Evolutionary conservation across 2,888 invertebrate species (phyloP).

Genomic region (Ormyrus nitidulus): DNA sequence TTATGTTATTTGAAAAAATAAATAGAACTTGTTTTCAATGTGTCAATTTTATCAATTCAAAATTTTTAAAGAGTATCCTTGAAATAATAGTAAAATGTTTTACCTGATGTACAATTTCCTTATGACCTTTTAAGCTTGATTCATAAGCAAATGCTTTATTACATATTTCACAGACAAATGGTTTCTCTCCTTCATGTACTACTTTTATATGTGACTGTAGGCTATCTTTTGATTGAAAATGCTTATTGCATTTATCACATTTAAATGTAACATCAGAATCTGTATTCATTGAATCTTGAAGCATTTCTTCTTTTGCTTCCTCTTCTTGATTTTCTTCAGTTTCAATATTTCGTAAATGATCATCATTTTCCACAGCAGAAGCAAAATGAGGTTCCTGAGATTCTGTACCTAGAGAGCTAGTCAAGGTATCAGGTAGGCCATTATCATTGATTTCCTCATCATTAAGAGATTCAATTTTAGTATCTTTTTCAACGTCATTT

Average conservation of each 20-base stretch:
- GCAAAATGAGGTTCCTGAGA: background rate
- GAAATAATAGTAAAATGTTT: slow-evolving; percentile 4
- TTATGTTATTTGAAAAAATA: slow-evolving; percentile 21
- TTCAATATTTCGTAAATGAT: slow-evolving; percentile 19
- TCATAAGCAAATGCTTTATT: slow-evolving; percentile 80
- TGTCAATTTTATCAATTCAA: background rate
- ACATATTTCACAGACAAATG: slow-evolving; percentile 79
- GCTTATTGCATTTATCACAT: slow-evolving; percentile 80
- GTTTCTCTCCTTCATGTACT: slow-evolving; percentile 78
- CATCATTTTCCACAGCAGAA: slow-evolving; percentile 28
- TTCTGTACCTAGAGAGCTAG: background rate
- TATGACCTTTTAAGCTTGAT: slow-evolving; percentile 80
- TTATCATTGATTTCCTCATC: slow-evolving; percentile 20
- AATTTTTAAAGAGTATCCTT: background rate
- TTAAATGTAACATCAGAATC: slow-evolving; percentile 68
- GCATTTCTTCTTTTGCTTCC: slow-evolving; percentile 14
- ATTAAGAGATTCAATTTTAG: slow-evolving; percentile 1
- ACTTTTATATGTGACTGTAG: slow-evolving; percentile 79
- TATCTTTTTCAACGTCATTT: slow-evolving; percentile 41
- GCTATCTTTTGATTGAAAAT: slow-evolving; percentile 79
- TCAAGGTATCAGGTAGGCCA: background rate
- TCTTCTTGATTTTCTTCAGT: slow-evolving; percentile 32
- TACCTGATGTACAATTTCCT: slow-evolving; percentile 61
- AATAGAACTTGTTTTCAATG: too few species aligned
- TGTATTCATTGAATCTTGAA: slow-evolving; percentile 31